Base-by-base conservation (phyloP, 2,888 invertebrate genomes). In the Fabriciana adippe region DNA sequence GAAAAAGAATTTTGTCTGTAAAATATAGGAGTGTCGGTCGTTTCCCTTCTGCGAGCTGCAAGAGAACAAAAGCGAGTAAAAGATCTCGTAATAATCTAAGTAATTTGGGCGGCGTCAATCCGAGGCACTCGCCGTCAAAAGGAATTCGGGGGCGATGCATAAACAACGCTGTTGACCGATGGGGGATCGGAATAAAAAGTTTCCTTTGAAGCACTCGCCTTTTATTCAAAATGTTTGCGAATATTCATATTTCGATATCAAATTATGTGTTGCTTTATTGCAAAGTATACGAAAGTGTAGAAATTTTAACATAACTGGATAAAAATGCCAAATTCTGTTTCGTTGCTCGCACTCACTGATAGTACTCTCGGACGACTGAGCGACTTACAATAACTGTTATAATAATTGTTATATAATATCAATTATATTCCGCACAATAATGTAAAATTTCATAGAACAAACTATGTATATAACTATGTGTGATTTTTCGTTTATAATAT, bases 71-170 rank as follows among this genome's bases (percentile, higher is more conserved):
- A 55, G 45, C 21, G 41, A 45, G 55, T 55, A 41, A 62, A 56
- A 59, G 55, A 61, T 55, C 50, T 63, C 59, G 47, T 63, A 64
- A 67, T 67, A 59, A 55, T 64, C 48, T 48, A 64, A 68, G 64
- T 68, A 64, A 68, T 60, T 64, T 55, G 67, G 50, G 51, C 62
- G 56, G 55, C 64, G 56, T 61, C 65, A 57, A 26, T 56, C 31
- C 53, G 53, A 26, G 35, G 35, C 35, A 18, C 21, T 16, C 50
- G 21, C 35, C 47, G 21, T 53, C 53, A 45, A 35, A 21, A 50
- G 56, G 56, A 57, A 55, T 62, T 56, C 57, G 47, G 48, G 21
- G 18, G 45, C 31, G 63, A 54, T 21, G 47, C 50, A 59, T 54
- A 55, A 35, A 50, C 63, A 59, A 18, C 63, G 54, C 45, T 47